A percentile compares a stretch with the other conserved stretches of the same genome.
Conservation (phyloP, 53 echinoderm and acorn worm species). For the Paelopatides confundens region DNA sequence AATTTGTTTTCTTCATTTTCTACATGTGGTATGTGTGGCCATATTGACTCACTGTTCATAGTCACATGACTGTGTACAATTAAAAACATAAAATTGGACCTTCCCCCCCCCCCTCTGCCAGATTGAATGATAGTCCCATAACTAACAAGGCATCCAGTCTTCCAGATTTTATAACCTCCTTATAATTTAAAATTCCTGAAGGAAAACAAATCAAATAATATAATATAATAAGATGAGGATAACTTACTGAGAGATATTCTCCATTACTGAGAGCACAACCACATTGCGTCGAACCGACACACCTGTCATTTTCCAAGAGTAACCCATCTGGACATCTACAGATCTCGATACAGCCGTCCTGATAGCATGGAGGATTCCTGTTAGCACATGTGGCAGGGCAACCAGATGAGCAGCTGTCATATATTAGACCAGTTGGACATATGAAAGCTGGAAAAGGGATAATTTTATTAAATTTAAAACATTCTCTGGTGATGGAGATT, state of each 20-base stretch:
- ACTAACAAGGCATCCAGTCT: no score
- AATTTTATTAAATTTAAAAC: neutral
- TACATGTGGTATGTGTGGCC: no score
- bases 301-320: conserved; percentile 70
- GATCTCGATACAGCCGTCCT: conserved; percentile 64
- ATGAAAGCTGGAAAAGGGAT: conserved; percentile 30
- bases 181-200: no score
- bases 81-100: no score
- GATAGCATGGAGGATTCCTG: conserved; percentile 8
- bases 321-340: conserved; percentile 84
- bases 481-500: no score
- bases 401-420: conserved; percentile 52
- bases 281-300: conserved; percentile 79
- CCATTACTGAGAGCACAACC: conserved; percentile 75
- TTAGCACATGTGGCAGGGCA: conserved; percentile 79
- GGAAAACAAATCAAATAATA: no score
- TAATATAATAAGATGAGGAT: neutral
- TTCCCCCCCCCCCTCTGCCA: no score
- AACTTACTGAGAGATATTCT: conserved; percentile 68
- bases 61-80: no score
- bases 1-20: no score
- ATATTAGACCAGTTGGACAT: conserved; percentile 64
- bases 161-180: no score
- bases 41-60: no score
- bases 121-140: no score